phyloP scores from a whole-genome alignment of 2,113 vertebrate species.

The Halichoerus grypus region DNA sequence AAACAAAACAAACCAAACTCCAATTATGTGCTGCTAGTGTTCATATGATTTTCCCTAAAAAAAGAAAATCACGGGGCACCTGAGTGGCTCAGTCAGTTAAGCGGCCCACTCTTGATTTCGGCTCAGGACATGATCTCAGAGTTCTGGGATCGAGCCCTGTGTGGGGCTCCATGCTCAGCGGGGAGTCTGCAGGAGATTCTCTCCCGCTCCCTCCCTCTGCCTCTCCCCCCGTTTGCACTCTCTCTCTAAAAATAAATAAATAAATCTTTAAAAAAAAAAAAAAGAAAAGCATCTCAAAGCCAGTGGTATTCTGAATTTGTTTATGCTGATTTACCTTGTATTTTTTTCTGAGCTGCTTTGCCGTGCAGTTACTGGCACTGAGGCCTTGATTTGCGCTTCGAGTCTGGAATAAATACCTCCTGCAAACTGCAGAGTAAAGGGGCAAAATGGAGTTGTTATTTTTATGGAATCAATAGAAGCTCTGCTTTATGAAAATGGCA shows the following conservation, averaged over 20 bases:
- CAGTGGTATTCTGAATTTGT: neutral
- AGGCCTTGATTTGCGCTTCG: slow-evolving; percentile 94
- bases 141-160: neutral
- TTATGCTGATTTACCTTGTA: slow-evolving; percentile 84
- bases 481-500: slow-evolving; percentile 27
- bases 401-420: slow-evolving; percentile 96
- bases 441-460: slow-evolving; percentile 17
- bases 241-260: neutral
- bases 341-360: slow-evolving; percentile 93
- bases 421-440: slow-evolving; percentile 88
- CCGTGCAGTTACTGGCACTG: slow-evolving; percentile 87
- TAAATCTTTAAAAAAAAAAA: neutral
- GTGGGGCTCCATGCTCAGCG: neutral
- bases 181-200: neutral
- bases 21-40: neutral
- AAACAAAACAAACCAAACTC: slow-evolving; percentile 12
- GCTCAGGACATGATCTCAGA: neutral
- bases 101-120: neutral
- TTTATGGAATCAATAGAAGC: neutral
- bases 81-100: neutral
- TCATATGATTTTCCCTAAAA: neutral
- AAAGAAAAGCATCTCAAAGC: neutral
- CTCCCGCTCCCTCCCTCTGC: neutral
- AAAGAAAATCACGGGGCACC: neutral
- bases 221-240: neutral